Base-by-base conservation (phyloP, 2,113 vertebrate genomes). In the Cepphus grylle region DNA sequence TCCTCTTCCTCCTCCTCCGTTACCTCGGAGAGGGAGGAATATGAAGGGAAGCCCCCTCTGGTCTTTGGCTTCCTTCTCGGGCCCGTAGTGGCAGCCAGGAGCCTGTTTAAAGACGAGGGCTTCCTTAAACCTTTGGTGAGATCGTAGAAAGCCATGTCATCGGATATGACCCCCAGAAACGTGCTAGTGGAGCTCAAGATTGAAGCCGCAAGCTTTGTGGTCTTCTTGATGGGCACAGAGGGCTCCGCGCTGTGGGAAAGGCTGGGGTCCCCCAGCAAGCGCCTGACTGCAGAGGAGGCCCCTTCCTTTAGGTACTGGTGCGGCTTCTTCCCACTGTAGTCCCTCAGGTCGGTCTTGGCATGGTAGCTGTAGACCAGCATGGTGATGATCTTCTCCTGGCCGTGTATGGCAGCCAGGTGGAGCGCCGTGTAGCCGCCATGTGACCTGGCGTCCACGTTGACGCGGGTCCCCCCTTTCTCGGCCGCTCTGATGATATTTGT, bases 331-430 rank as follows among this genome's bases (percentile, higher is more conserved):
- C 99, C 99, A 3, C 98, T 98, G 97, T 99, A 98, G 97, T 99
- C 99, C 43, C 99, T 97, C 71, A 99, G 62, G 26, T 96, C 96
- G 0, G 94, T 95, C 16, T 98, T 96, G 52, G 99, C 99, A 0
- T 97, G 96, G 74, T 98, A 98, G 74, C 98, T 98, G 19, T 78
- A 96, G 38, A 99, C 98, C 85, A 99, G 96, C 95, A 98, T 97
- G 63, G 70, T 90, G 6, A 99, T 98, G 34, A 99, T 62, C 40
- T 98, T 98, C 84, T 98, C 98, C 69, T 97, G 98, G 86, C 98
- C 94, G 20, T 99, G 99, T 65, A 99, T 96, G 2, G 99, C 99
- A 0, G 99, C 99, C 20, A 99, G 97, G 97, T 99, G 99, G 47
- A 99, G 93, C 0, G 99, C 98, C 1, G 99, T 99, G 98, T 99